Percentiles rank a stretch among this genome's conserved stretches.
phyloP scores from a whole-genome alignment of 2,888 invertebrate genomes.

The Diadegma fenestrale region DNA sequence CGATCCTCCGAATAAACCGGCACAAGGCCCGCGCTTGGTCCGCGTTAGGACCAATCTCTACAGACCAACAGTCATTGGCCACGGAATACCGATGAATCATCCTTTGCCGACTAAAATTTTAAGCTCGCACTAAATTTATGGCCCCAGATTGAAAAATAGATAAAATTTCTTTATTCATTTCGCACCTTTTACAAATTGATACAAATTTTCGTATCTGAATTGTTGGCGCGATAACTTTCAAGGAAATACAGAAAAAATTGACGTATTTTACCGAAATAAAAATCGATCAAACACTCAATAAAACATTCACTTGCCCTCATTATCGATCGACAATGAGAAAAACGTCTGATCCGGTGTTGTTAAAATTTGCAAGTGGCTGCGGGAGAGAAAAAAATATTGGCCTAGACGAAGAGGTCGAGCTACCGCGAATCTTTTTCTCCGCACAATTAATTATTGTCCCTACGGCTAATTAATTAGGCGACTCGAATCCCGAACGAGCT shows the following conservation, averaged over 20 bases:
- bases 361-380: not conserved
- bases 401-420: conserved; percentile 32
- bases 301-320: not conserved
- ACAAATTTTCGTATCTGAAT: not conserved
- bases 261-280: no score
- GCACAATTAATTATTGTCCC: conserved; percentile 80
- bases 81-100: conserved; percentile 24
- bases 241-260: not conserved
- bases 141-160: not conserved
- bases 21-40: conserved; percentile 38
- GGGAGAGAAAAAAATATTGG: not conserved
- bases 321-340: not conserved
- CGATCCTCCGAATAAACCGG: conserved; percentile 59
- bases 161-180: conserved; percentile 1
- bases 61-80: conserved; percentile 26
- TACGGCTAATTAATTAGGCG: conserved; percentile 83
- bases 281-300: no score
- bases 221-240: not conserved
- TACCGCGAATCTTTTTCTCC: conserved; percentile 71
- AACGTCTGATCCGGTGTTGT: not conserved
- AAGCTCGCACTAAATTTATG: not conserved
- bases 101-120: not conserved
- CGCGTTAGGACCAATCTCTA: conserved; percentile 24
- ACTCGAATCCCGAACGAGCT: conserved; percentile 70
- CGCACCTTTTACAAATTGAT: conserved; percentile 2